Percentiles rank a stretch among this genome's conserved stretches.
phyloP scores from a whole-genome alignment of 2,888 invertebrate species.

The Apeira syringaria region DNA sequence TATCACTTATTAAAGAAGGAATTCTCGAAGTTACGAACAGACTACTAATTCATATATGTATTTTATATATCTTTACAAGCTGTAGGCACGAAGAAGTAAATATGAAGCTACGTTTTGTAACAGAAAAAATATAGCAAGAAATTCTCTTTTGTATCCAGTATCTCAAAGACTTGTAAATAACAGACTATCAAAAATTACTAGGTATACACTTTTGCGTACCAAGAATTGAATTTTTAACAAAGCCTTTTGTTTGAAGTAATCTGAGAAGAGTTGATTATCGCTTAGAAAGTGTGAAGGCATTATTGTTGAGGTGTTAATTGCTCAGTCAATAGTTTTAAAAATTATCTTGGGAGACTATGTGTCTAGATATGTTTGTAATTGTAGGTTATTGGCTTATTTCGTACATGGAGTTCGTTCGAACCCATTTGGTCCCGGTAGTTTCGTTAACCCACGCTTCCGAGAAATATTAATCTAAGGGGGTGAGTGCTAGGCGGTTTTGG shows the following conservation, averaged over 20 bases:
- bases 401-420: too few species aligned
- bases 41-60: neutral
- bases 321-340: too few species aligned
- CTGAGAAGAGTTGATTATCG: neutral
- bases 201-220: conserved; percentile 1
- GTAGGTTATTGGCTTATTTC: too few species aligned
- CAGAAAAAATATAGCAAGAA: conserved; percentile 1
- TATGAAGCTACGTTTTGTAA: neutral
- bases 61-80: neutral
- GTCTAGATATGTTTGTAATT: too few species aligned
- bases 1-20: neutral
- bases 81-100: neutral
- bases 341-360: too few species aligned
- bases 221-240: neutral
- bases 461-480: too few species aligned
- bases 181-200: conserved; percentile 12
- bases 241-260: conserved; percentile 3
- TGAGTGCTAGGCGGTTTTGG: too few species aligned
- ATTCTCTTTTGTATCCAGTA: conserved; percentile 7
- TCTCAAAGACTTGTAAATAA: conserved; percentile 19
- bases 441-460: too few species aligned
- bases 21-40: neutral
- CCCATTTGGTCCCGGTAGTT: too few species aligned
- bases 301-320: too few species aligned
- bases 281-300: too few species aligned